Base-by-base conservation (phyloP, 2,888 invertebrate species). In the Euzophera pinguis region DNA sequence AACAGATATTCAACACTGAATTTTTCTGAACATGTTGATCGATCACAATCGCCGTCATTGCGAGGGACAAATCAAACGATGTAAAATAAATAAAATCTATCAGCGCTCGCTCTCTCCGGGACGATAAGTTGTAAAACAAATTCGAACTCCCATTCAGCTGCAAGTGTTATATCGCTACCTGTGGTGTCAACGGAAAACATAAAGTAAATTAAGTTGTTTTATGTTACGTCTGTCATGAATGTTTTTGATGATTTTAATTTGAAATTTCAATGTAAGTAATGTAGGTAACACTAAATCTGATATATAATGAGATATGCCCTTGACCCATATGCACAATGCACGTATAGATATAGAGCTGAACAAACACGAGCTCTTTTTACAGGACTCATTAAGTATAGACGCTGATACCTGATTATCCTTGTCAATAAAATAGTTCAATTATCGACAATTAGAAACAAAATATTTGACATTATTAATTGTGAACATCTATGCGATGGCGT, bases 61-160 rank as follows among this genome's bases (percentile, higher is more conserved):
- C 45, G 16, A 38, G 48, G 34, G 43, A 53, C 50, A 48, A 58
- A 53, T 54, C 53, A 58, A 58, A 58, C 47, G 49, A 49, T 54
- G 54, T 50, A 58, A 55, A 54, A 54, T 47, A 54, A 54, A 53
- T 56, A 45, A 45, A 50, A 58, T 56, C 52, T 55, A 55, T 55
- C 48, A 53, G 38, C 47, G 52, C 29, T 29, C 27, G 22, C 22
- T 41, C 14, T 47, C 45, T 22, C 34, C 16, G 47, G 13, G 13
- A 38, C 29, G 50, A 54, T 55, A 35, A 55, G 50, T 55, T 52
- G 53, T 45, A 39, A 53, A 55, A 55, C 52, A 58, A 58, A 53
- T 58, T 55, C 42, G 16, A 55, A 58, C 52, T 52, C 53, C 39
- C 55, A 53, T 53, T 50, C 47, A 17, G 37, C 38, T 42, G 47